These are phyloP conservation scores for Pseudois nayaur DNA, from an alignment of 2,113 vertebrate genomes.

Conservation along the genomic window DNA sequence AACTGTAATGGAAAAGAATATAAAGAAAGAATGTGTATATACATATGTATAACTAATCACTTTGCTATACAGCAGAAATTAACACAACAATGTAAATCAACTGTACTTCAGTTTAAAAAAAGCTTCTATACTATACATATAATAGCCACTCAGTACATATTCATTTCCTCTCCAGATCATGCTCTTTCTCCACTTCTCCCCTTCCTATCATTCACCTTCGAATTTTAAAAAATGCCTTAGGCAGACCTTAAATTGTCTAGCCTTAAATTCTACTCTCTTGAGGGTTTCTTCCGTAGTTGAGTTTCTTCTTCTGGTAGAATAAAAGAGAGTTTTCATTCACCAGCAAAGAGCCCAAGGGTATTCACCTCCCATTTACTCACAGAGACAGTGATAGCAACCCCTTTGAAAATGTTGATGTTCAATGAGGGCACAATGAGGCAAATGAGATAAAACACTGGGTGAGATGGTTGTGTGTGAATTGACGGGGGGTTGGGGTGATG, in stretches of 20 bases:
- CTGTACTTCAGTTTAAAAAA: not conserved
- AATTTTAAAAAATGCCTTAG: not conserved
- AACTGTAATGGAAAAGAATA: not conserved
- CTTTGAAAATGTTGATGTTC: not conserved
- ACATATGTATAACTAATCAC: not conserved
- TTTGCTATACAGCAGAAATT: not conserved
- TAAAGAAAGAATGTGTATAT: not conserved
- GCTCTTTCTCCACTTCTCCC: not conserved
- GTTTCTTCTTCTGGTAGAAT: slow-evolving; percentile 6
- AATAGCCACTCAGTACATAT: not conserved
- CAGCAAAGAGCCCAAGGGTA: not conserved
- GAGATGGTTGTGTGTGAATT: not conserved
- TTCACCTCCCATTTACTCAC: slow-evolving; percentile 5
- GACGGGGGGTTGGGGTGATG: too few relatives aligned
- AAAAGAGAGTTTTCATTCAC: not conserved
- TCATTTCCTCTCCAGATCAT: not conserved
- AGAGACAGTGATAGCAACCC: not conserved
- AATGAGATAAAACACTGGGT: not conserved
- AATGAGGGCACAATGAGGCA: not conserved
- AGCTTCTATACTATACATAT: not conserved
- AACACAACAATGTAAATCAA: not conserved
- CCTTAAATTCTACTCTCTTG: slow-evolving; percentile 32
- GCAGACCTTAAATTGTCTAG: not conserved
- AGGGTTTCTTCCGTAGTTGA: not conserved
- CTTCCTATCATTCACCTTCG: not conserved